A percentile compares a stretch with the other conserved stretches of the same genome.
These are phyloP conservation scores for Ophion slaviceki DNA, from an alignment of 2,888 invertebrate genomes.

Conservation along the genomic window DNA sequence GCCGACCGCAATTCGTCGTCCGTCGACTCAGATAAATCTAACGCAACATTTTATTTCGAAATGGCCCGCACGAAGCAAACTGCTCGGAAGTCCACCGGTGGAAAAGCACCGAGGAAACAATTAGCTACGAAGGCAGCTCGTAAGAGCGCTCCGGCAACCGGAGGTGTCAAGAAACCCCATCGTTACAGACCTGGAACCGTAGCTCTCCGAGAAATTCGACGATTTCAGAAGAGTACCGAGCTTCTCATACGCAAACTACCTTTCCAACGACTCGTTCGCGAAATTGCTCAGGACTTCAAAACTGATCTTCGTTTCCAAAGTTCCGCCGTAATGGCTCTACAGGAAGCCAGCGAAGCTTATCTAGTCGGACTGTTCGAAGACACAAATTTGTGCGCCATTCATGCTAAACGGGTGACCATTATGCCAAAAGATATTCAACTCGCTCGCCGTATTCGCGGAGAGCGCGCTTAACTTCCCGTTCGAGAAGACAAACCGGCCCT, in stretches of 20 bases:
- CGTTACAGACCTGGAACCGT: slow-evolving; percentile 90
- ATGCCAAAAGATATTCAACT: slow-evolving; percentile 87
- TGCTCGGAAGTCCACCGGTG: slow-evolving; percentile 88
- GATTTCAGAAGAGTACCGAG: slow-evolving; percentile 91
- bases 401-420: slow-evolving; percentile 89
- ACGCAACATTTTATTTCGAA: slow-evolving; percentile 67
- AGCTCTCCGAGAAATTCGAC: slow-evolving; percentile 88
- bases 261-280: slow-evolving; percentile 89
- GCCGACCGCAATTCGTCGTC: neutral
- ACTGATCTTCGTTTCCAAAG: slow-evolving; percentile 89
- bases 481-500: slow-evolving; percentile 16
- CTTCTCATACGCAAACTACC: slow-evolving; percentile 89
- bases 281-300: slow-evolving; percentile 91
- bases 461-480: neutral
- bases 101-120: slow-evolving; percentile 86
- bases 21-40: neutral
- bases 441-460: slow-evolving; percentile 22
- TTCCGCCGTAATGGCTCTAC: slow-evolving; percentile 89
- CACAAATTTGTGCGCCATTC: slow-evolving; percentile 92
- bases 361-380: slow-evolving; percentile 90
- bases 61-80: slow-evolving; percentile 92
- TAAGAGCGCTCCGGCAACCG: slow-evolving; percentile 90
- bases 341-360: slow-evolving; percentile 87
- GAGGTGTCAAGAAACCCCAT: slow-evolving; percentile 90
- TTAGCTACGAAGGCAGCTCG: slow-evolving; percentile 88